Conservation (phyloP, 2,797 vertebrate species). For the Aldrovandia affinis region DNA sequence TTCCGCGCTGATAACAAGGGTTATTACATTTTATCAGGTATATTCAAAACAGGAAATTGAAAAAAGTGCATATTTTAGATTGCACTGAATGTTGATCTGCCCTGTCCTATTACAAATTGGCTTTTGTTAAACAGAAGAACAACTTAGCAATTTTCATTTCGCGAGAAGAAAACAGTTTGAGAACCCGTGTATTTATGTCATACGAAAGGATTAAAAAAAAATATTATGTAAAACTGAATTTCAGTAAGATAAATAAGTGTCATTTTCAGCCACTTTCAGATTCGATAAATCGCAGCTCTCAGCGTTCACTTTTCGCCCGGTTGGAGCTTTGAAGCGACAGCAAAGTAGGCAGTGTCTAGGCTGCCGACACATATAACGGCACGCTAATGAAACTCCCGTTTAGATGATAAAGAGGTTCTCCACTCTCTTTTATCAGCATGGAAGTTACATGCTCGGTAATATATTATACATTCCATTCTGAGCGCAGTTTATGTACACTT, state of each 20-base stretch:
- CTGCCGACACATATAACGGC: slow-evolving; percentile 24
- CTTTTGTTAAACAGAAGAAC: background rate
- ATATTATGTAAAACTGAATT: background rate
- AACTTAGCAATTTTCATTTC: background rate
- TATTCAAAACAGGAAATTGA: background rate
- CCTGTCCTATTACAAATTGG: background rate
- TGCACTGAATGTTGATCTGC: background rate
- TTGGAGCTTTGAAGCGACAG: slow-evolving; percentile 36
- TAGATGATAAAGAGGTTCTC: slow-evolving; percentile 54
- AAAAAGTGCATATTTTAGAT: background rate
- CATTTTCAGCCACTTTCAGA: slow-evolving; percentile 34
- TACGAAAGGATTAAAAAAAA: background rate
- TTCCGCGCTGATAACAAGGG: background rate
- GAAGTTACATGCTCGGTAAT: slow-evolving; percentile 42
- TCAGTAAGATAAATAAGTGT: background rate
- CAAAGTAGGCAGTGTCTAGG: slow-evolving; percentile 33
- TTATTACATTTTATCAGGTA: background rate
- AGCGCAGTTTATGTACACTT: slow-evolving; percentile 51
- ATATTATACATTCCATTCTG: slow-evolving; percentile 55
- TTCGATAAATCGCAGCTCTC: slow-evolving; percentile 19
- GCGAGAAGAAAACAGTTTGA: background rate
- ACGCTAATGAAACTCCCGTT: slow-evolving; percentile 50
- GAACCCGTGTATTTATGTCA: background rate
- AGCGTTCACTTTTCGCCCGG: background rate
- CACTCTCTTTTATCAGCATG: slow-evolving; percentile 55